These are phyloP conservation scores for Frankliniella intonsa DNA, from an alignment of 2,888 invertebrate species.

Conservation along the genomic window DNA sequence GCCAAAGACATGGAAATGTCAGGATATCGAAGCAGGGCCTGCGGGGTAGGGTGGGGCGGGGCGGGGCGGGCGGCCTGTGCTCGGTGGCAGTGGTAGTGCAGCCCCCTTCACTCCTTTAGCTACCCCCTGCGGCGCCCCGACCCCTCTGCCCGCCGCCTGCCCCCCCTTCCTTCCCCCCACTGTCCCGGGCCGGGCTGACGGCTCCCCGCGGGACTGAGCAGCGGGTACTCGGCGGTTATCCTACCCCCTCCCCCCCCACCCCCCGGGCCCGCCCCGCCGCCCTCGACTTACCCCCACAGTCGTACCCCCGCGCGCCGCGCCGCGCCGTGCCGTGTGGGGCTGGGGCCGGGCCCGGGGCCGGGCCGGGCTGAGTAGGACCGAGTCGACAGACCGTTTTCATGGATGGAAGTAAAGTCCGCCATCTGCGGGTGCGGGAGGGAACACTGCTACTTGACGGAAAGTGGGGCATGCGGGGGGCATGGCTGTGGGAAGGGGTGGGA, in stretches of 20 bases:
- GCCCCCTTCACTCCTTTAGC: too few species aligned
- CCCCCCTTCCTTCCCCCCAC: neutral
- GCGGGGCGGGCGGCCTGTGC: too few species aligned
- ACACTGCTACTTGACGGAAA: neutral
- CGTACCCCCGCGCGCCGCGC: too few species aligned
- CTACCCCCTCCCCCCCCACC: too few species aligned
- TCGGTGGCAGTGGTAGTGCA: too few species aligned
- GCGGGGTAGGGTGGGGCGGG: neutral
- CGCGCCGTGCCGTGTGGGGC: too few species aligned
- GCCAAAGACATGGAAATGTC: slow-evolving; percentile 21
- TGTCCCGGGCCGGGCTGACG: neutral
- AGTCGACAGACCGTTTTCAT: slow-evolving; percentile 10
- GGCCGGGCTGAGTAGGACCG: neutral
- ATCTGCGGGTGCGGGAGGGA: neutral
- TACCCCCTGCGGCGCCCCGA: neutral
- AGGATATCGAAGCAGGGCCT: slow-evolving; percentile 8
- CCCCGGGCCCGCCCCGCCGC: too few species aligned
- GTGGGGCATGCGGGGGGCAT: neutral
- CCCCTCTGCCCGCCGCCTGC: neutral
- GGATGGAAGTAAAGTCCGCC: slow-evolving; percentile 10
- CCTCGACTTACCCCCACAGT: too few species aligned
- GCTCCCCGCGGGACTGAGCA: neutral
- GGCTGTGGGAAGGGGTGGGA: neutral
- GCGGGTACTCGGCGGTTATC: neutral
- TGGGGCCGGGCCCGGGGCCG: neutral